phyloP scores from a whole-genome alignment of 2,888 invertebrate species.

The Caenorhabditis wallacei region DNA sequence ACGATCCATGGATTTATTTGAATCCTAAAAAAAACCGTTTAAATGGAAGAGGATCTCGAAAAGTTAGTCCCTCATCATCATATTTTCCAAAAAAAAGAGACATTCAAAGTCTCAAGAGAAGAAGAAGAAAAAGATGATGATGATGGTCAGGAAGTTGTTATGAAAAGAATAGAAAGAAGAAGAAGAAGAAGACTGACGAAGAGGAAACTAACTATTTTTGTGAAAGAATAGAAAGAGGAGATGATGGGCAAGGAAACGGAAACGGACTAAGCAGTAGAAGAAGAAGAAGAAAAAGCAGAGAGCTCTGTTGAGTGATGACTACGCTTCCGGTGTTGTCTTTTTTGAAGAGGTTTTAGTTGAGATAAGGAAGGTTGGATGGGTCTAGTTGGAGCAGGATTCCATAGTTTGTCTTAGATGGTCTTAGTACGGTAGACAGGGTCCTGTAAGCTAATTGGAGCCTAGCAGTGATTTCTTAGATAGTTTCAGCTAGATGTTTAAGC shows the following conservation, averaged over 20 bases:
- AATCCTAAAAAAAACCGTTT: no score
- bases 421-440: no score
- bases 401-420: no score
- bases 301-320: constrained; percentile 49
- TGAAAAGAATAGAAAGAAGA: background rate
- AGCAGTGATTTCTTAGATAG: no score
- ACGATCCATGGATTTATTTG: no score
- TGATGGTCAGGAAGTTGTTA: constrained; percentile 65
- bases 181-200: constrained; percentile 28
- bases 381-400: no score
- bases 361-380: background rate
- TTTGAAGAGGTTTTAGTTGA: background rate
- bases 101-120: constrained; percentile 15
- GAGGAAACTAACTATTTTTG: constrained; percentile 41
- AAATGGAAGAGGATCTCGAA: no score
- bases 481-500: no score
- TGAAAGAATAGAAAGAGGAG: constrained; percentile 3
- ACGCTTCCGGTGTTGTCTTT: constrained; percentile 24
- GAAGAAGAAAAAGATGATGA: constrained; percentile 40
- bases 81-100: constrained; percentile 33
- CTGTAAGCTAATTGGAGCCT: no score
- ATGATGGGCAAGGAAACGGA: constrained; percentile 55
- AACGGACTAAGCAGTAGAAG: constrained; percentile 28
- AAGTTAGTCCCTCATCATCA: no score
- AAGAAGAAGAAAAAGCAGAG: constrained; percentile 9